Percentiles rank a stretch among this genome's conserved stretches.
phyloP scores from a whole-genome alignment of 2,113 vertebrate species.

The Merops nubicus region DNA sequence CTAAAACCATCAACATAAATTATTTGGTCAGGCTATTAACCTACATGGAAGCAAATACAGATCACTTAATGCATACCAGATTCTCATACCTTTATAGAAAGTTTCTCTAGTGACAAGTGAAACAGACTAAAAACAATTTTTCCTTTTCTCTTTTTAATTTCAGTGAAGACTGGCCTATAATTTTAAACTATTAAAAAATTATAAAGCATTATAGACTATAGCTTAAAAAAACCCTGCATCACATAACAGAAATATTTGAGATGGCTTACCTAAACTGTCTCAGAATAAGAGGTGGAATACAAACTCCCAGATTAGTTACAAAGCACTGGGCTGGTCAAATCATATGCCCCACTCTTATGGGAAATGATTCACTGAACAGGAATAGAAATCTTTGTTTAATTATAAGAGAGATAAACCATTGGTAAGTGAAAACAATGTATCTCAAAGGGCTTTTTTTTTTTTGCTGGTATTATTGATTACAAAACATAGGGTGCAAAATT shows the following conservation, averaged over 20 bases:
- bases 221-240: background rate
- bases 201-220: background rate
- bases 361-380: background rate
- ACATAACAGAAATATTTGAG: background rate
- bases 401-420: background rate
- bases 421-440: background rate
- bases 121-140: background rate
- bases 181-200: background rate
- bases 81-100: background rate
- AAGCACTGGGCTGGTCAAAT: background rate
- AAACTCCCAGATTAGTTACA: background rate
- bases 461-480: background rate
- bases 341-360: background rate
- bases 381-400: background rate
- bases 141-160: slow-evolving; percentile 22
- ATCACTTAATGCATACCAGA: slow-evolving; percentile 4
- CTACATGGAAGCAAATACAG: slow-evolving; percentile 68
- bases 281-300: background rate
- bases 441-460: slow-evolving; percentile 8
- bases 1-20: slow-evolving; percentile 53
- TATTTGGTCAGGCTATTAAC: slow-evolving; percentile 31
- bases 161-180: slow-evolving; percentile 12
- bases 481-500: slow-evolving; percentile 30
- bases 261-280: background rate
- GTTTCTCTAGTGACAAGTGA: background rate